Conservation (phyloP, 2,888 invertebrate genomes). For the Syrista parreyssii region DNA sequence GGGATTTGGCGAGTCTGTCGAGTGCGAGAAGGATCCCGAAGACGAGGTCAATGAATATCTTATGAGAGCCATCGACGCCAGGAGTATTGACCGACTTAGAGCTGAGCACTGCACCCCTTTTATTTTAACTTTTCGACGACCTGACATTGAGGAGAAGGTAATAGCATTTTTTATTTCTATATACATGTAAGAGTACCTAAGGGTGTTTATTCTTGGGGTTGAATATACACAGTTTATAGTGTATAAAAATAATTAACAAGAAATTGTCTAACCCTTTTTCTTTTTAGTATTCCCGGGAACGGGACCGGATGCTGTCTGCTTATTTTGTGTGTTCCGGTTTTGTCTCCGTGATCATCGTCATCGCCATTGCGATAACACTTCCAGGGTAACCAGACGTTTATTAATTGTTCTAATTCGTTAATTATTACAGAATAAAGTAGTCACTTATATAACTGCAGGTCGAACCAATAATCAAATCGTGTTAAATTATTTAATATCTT, state of each 20-base stretch:
- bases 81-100: constrained; percentile 89
- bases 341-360: constrained; percentile 76
- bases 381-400: constrained; percentile 69
- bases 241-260: not conserved
- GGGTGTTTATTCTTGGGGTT: no score
- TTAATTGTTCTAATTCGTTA: not conserved
- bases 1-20: constrained; percentile 77
- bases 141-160: constrained; percentile 83
- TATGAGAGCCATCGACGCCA: constrained; percentile 94
- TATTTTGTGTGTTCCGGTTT: constrained; percentile 87
- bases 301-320: constrained; percentile 86
- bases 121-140: constrained; percentile 86
- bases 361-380: constrained; percentile 77
- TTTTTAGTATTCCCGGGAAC: constrained; percentile 83
- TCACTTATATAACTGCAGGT: not conserved
- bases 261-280: constrained; percentile 30
- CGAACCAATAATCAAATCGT: not conserved
- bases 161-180: not conserved
- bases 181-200: not conserved
- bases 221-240: not conserved
- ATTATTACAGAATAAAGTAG: constrained; percentile 18
- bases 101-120: constrained; percentile 90
- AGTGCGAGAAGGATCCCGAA: constrained; percentile 81
- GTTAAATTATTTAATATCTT: not conserved
- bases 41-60: constrained; percentile 97